Conservation (phyloP, 2,888 invertebrate genomes). For the Brachynemurus nebulosus region DNA sequence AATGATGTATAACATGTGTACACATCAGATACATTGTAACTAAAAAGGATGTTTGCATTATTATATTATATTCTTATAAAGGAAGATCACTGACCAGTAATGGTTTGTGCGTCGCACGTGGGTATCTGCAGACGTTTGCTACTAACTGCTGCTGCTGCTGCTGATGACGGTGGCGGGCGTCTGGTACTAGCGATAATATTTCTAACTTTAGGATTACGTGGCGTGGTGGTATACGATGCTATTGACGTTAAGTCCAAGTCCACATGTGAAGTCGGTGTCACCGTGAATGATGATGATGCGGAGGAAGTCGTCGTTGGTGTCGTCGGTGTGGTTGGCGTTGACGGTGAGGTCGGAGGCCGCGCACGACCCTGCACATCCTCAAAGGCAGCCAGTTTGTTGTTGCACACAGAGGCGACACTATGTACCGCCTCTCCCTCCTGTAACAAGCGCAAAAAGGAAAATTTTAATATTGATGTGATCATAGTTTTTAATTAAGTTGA, state of each 20-base stretch:
- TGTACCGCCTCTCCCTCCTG: conserved; percentile 32
- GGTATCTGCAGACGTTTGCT: conserved; percentile 9
- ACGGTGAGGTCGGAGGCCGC: conserved; percentile 37
- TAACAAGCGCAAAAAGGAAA: conserved; percentile 10
- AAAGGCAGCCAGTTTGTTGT: conserved; percentile 59
- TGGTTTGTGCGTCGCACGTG: conserved; percentile 47
- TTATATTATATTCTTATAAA: conserved; percentile 8
- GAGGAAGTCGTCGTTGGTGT: background rate
- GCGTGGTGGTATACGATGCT: no score
- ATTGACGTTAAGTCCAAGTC: background rate
- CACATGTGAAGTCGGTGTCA: background rate
- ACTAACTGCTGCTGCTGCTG: background rate
- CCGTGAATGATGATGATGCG: background rate
- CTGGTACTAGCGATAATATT: conserved; percentile 1
- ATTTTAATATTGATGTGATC: no score
- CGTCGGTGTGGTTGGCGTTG: background rate
- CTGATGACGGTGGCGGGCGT: background rate
- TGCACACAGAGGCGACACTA: conserved; percentile 39
- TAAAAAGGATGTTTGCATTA: no score
- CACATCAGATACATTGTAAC: no score
- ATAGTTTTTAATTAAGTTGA: no score
- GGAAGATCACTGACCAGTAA: conserved; percentile 43
- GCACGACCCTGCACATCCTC: conserved; percentile 55
- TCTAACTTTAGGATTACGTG: background rate
- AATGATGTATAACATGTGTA: no score